Conservation (phyloP, 2,888 invertebrate species). For the Nymphalis c-album region DNA sequence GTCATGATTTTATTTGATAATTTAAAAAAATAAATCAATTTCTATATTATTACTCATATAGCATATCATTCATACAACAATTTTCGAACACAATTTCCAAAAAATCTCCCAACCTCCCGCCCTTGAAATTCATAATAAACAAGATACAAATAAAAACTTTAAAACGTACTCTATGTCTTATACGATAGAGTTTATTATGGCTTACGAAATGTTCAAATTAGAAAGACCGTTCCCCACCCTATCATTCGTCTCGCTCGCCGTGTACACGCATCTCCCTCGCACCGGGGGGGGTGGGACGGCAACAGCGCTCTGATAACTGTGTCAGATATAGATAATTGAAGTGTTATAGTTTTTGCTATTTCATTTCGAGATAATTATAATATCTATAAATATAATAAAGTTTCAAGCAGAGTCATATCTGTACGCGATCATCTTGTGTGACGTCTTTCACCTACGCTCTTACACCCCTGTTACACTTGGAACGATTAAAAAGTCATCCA, state of each 20-base stretch:
- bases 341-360: slow-evolving; percentile 10
- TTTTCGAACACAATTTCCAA: neutral
- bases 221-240: slow-evolving; percentile 20
- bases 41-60: too few species aligned
- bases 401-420: too few species aligned
- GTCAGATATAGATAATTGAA: neutral
- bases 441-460: too few species aligned
- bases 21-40: too few species aligned
- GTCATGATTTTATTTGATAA: too few species aligned
- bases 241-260: slow-evolving; percentile 14
- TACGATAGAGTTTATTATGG: neutral
- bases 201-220: neutral
- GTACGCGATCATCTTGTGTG: too few species aligned
- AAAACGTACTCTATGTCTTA: neutral
- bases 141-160: neutral
- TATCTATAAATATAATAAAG: neutral
- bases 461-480: too few species aligned
- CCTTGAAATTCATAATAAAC: slow-evolving; percentile 21
- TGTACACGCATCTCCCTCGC: neutral
- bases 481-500: too few species aligned
- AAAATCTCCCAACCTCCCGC: slow-evolving; percentile 1
- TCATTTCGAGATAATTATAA: neutral
- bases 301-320: slow-evolving; percentile 22
- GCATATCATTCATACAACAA: too few species aligned
- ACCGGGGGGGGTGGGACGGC: slow-evolving; percentile 23